phyloP scores from a whole-genome alignment of 2,113 vertebrate species.

The Festucalex cinctus region DNA sequence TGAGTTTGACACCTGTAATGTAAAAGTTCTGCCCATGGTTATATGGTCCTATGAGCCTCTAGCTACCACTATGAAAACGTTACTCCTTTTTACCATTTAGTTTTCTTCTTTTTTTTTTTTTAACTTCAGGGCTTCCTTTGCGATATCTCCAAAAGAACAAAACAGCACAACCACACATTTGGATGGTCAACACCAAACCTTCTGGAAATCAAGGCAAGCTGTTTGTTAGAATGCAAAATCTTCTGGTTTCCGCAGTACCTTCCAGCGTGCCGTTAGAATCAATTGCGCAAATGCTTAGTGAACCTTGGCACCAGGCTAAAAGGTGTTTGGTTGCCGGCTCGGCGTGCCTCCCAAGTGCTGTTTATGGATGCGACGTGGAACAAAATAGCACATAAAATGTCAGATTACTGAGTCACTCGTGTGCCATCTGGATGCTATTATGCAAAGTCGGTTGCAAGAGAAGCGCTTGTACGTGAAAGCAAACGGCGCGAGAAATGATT shows the following conservation, averaged over 20 bases:
- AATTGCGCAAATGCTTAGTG: slow-evolving; percentile 34
- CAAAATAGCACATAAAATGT: slow-evolving; percentile 73
- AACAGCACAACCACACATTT: not conserved
- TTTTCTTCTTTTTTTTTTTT: not conserved
- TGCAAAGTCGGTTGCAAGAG: slow-evolving; percentile 53
- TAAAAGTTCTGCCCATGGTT: not conserved
- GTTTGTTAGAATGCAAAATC: slow-evolving; percentile 6
- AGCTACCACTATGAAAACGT: not conserved
- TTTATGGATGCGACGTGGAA: slow-evolving; percentile 42
- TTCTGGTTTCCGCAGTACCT: slow-evolving; percentile 20
- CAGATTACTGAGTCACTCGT: slow-evolving; percentile 70
- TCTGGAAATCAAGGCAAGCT: slow-evolving; percentile 1
- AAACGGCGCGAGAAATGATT: slow-evolving; percentile 47
- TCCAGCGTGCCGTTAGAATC: slow-evolving; percentile 4
- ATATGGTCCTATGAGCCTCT: not conserved
- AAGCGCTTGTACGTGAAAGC: slow-evolving; percentile 33
- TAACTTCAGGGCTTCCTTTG: not conserved
- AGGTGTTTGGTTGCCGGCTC: slow-evolving; percentile 31
- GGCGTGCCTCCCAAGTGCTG: slow-evolving; percentile 20
- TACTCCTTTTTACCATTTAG: too few species aligned
- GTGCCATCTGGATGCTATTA: slow-evolving; percentile 73
- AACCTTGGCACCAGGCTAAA: slow-evolving; percentile 35
- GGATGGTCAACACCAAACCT: not conserved
- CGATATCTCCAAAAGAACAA: not conserved
- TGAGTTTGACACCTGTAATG: not conserved